phyloP scores from a whole-genome alignment of 2,797 vertebrate genomes.

The Saxicola maurus region DNA sequence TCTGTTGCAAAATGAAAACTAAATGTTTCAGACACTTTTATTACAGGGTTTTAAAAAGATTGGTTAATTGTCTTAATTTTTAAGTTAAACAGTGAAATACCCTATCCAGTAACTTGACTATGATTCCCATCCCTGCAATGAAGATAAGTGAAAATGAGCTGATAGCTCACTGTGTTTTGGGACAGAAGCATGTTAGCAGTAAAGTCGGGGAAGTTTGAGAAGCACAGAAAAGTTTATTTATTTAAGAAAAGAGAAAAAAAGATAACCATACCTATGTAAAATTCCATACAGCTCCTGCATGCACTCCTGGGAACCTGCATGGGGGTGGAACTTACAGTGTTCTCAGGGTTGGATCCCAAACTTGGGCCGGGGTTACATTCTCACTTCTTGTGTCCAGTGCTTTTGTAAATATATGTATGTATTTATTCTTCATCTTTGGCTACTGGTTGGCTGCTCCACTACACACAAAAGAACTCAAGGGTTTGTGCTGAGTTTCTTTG shows the following conservation, averaged over 20 bases:
- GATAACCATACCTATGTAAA: neutral
- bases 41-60: constrained; percentile 1
- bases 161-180: neutral
- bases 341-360: neutral
- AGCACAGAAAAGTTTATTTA: constrained; percentile 68
- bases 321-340: neutral
- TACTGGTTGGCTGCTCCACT: constrained; percentile 26
- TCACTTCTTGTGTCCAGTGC: constrained; percentile 28
- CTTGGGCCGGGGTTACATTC: constrained; percentile 13
- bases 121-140: neutral
- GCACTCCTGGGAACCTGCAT: neutral
- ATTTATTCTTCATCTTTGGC: constrained; percentile 30
- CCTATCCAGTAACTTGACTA: neutral
- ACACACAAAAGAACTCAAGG: constrained; percentile 22
- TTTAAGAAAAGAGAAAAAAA: neutral
- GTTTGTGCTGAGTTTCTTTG: constrained; percentile 36
- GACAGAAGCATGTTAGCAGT: constrained; percentile 12
- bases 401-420: constrained; percentile 36
- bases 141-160: neutral
- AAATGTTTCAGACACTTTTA: neutral
- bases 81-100: neutral
- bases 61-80: constrained; percentile 10
- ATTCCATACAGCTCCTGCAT: neutral
- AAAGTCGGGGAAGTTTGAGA: constrained; percentile 61
- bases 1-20: constrained; percentile 32